These are phyloP conservation scores for Luperina testacea DNA, from an alignment of 2,888 invertebrate species.

Conservation along the genomic window DNA sequence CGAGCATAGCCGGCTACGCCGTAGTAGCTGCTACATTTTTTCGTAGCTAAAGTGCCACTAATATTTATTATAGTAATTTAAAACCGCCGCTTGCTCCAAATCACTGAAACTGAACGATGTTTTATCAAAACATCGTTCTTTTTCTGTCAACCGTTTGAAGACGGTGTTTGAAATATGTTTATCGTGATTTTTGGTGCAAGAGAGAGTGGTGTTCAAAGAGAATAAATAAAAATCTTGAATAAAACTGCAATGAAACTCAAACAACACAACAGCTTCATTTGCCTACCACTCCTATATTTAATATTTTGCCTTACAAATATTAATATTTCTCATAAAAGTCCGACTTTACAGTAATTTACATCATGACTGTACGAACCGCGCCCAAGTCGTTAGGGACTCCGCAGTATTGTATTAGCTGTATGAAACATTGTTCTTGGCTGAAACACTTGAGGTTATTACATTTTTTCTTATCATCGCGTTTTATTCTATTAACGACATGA, in stretches of 20 bases:
- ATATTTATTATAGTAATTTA: not conserved
- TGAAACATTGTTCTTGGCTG: slow-evolving; percentile 66
- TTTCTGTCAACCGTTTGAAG: not conserved
- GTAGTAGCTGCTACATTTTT: not conserved
- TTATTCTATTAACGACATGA: slow-evolving; percentile 15
- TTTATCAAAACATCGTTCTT: not conserved
- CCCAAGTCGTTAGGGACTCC: slow-evolving; percentile 81
- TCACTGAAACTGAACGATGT: not conserved
- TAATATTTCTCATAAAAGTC: slow-evolving; percentile 23
- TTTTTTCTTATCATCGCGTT: slow-evolving; percentile 31
- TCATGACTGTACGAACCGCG: slow-evolving; percentile 76
- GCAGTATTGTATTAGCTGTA: slow-evolving; percentile 79
- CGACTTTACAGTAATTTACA: slow-evolving; percentile 68
- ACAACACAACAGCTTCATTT: not conserved
- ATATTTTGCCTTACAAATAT: slow-evolving; percentile 36
- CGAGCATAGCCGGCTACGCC: slow-evolving; percentile 30
- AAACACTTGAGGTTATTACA: slow-evolving; percentile 54
- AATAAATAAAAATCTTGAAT: too few relatives aligned
- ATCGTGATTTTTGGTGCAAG: not conserved
- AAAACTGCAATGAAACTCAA: not conserved
- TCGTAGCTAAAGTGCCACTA: not conserved
- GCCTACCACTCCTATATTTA: not conserved
- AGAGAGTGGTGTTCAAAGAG: not conserved
- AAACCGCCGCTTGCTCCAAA: not conserved
- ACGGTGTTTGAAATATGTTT: not conserved